These are phyloP conservation scores for Keiferia lycopersicella DNA, from an alignment of 2,888 invertebrate genomes.

Conservation along the genomic window DNA sequence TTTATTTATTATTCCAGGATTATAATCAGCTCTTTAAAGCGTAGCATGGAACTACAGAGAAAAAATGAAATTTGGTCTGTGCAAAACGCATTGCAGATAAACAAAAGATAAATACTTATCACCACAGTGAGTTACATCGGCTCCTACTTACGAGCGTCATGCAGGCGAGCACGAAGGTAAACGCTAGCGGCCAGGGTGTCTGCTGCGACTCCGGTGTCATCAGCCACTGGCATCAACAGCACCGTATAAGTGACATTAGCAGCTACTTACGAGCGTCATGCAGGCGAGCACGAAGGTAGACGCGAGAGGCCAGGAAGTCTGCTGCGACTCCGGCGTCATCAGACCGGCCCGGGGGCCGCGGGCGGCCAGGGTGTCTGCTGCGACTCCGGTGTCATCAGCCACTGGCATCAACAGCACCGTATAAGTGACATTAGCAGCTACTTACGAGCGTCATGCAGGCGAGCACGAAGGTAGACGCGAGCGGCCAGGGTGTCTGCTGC, in stretches of 20 bases:
- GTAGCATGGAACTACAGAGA: no score
- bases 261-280: conserved; percentile 41
- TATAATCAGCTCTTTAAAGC: no score
- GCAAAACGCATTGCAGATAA: no score
- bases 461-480: background rate
- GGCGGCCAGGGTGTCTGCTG: conserved; percentile 69
- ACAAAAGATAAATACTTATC: no score
- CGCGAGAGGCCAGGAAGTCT: conserved; percentile 70
- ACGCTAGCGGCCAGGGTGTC: background rate
- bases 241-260: conserved; percentile 49
- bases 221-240: background rate
- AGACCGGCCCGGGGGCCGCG: conserved; percentile 56
- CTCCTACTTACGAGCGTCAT: no score
- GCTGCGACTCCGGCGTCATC: conserved; percentile 65
- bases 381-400: conserved; percentile 61
- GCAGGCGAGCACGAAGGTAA: background rate
- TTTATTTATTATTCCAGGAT: background rate
- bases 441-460: conserved; percentile 64
- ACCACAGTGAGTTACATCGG: no score
- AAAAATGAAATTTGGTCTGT: no score
- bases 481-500: background rate
- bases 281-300: conserved; percentile 74
- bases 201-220: background rate
- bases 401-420: no score
- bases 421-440: no score